Conservation (phyloP, 1,140 invertebrate species). For the Hydropsyche tenuis region DNA sequence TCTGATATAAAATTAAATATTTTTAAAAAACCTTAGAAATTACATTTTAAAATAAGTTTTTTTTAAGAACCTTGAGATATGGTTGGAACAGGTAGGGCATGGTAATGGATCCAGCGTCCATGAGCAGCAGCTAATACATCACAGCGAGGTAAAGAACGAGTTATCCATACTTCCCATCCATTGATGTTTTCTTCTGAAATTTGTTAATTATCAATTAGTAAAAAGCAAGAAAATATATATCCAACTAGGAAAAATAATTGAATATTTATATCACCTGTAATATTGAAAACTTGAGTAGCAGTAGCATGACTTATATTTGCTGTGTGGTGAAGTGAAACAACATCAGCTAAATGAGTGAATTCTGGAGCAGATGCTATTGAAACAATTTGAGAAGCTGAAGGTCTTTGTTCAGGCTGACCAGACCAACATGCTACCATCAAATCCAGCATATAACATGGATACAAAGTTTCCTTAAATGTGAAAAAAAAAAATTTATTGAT, state of each 20-base stretch:
- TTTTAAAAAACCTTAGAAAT: background rate
- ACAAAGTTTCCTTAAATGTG: constrained; percentile 69
- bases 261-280: constrained; percentile 40
- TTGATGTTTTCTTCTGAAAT: constrained; percentile 41
- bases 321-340: constrained; percentile 70
- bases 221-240: background rate
- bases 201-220: constrained; percentile 2
- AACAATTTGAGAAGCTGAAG: constrained; percentile 92
- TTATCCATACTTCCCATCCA: constrained; percentile 48
- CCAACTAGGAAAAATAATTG: background rate
- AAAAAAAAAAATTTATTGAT: background rate
- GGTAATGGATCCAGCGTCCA: constrained; percentile 45
- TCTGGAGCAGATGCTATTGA: constrained; percentile 91
- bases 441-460: constrained; percentile 91
- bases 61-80: background rate
- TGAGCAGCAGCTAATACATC: constrained; percentile 44
- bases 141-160: constrained; percentile 39
- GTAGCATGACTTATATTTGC: constrained; percentile 64
- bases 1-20: constrained; percentile 40
- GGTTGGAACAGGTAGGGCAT: constrained; percentile 38
- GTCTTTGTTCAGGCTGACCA: constrained; percentile 65
- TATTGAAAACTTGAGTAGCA: constrained; percentile 45
- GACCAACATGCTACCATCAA: constrained; percentile 95
- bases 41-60: background rate
- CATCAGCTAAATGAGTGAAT: constrained; percentile 87